These are phyloP conservation scores for Periplaneta americana DNA, from an alignment of 1,140 invertebrate genomes.

Conservation along the genomic window DNA sequence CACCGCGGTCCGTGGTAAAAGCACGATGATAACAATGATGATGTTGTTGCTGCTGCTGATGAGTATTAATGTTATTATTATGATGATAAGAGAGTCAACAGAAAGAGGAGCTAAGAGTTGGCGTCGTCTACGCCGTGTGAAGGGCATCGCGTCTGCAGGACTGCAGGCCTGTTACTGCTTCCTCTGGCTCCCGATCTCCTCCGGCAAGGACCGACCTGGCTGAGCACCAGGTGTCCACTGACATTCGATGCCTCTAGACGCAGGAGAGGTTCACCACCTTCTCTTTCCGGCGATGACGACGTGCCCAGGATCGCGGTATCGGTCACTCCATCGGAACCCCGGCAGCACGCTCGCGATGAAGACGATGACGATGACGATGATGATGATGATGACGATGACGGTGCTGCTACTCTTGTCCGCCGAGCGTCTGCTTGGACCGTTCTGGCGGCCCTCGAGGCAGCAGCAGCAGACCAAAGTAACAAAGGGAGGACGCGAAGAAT, in stretches of 20 bases:
- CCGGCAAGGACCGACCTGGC: neutral
- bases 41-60: too few relatives aligned
- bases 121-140: neutral
- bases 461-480: neutral
- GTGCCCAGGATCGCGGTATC: neutral
- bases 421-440: too few relatives aligned
- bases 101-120: slow-evolving; percentile 8
- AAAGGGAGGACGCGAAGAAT: neutral
- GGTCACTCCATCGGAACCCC: neutral
- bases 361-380: neutral
- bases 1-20: neutral
- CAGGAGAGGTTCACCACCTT: too few relatives aligned
- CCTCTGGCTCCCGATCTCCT: neutral
- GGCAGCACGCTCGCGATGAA: neutral
- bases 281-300: neutral
- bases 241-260: too few relatives aligned
- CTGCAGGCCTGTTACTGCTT: neutral
- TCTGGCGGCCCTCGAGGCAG: neutral
- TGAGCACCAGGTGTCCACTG: neutral
- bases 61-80: neutral
- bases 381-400: neutral
- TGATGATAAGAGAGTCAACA: slow-evolving; percentile 1
- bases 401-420: neutral
- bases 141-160: slow-evolving; percentile 12
- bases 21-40: neutral